A percentile compares a stretch with the other conserved stretches of the same genome.
phyloP scores from a whole-genome alignment of 2,888 invertebrate genomes.

The Octodonta nipae region DNA sequence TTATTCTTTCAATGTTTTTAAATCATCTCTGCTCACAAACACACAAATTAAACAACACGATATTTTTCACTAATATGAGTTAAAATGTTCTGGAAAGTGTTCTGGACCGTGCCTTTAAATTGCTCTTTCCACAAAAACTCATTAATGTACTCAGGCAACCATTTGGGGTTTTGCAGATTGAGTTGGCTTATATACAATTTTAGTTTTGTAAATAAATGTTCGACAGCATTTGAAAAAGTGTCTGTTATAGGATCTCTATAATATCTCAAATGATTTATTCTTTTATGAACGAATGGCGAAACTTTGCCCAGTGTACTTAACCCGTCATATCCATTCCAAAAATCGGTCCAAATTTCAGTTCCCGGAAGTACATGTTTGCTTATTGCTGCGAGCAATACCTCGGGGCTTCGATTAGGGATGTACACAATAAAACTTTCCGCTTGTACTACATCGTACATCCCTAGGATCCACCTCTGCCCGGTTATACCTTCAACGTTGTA shows the following conservation, averaged over 20 bases:
- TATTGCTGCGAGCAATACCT: not conserved
- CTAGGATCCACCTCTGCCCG: not conserved
- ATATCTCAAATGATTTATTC: not conserved
- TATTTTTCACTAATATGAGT: too few species aligned
- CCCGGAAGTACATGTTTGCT: not conserved
- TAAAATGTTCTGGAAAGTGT: too few species aligned
- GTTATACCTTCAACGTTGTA: not conserved
- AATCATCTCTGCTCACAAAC: too few species aligned
- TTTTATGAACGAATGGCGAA: not conserved
- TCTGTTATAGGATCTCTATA: not conserved
- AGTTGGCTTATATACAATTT: too few species aligned
- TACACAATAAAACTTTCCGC: not conserved
- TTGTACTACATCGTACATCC: not conserved
- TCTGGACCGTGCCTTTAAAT: too few species aligned
- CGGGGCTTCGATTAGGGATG: not conserved
- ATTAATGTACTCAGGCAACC: too few species aligned
- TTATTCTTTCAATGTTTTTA: too few species aligned
- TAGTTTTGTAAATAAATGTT: too few species aligned
- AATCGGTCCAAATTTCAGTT: not conserved
- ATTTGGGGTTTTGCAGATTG: too few species aligned
- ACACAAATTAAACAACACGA: too few species aligned
- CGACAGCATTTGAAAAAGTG: too few species aligned
- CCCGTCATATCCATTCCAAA: not conserved
- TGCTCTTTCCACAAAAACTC: too few species aligned
- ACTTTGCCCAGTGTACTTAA: not conserved